Percentiles rank a stretch among this genome's conserved stretches.
Evolutionary conservation across 2,888 invertebrate genomes (phyloP).

Genomic region (Spodoptera exigua): DNA sequence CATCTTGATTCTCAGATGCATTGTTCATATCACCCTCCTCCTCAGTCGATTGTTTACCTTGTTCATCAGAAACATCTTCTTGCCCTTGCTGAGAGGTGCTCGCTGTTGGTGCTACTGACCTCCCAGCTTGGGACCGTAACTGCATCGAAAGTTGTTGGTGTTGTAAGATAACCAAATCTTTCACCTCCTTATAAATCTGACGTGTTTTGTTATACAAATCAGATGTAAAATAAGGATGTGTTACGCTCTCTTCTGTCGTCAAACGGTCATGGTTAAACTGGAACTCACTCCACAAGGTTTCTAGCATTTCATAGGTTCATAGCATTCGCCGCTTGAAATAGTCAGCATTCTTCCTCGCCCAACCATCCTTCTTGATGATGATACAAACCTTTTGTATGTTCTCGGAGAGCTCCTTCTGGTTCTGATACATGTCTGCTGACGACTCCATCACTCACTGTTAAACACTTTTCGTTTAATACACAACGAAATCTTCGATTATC

Average conservation of each 20-base stretch:
- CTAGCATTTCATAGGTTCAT: too few relatives aligned
- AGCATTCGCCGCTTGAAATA: conserved; percentile 13
- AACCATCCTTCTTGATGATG: conserved; percentile 12
- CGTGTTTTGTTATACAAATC: background rate
- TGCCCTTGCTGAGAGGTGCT: background rate
- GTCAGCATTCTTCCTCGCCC: conserved; percentile 14
- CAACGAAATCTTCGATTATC: background rate
- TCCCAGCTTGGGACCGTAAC: background rate
- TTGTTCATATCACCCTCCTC: background rate
- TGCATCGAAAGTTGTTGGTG: background rate
- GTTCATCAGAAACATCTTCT: background rate
- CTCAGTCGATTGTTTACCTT: background rate
- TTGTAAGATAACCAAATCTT: conserved; percentile 7
- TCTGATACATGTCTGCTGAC: background rate
- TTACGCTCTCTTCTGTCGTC: conserved; percentile 2
- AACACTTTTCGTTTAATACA: background rate
- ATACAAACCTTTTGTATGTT: background rate
- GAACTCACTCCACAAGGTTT: conserved; percentile 5
- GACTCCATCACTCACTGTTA: conserved; percentile 7
- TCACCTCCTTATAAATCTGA: conserved; percentile 4
- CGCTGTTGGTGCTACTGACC: background rate
- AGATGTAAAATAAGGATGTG: conserved; percentile 4
- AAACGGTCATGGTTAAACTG: conserved; percentile 13
- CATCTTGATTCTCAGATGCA: background rate
- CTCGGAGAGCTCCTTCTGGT: background rate